Percentiles rank a stretch among this genome's conserved stretches.
Conservation (phyloP, 2,888 invertebrate species). For the Endomychus coccineus region DNA sequence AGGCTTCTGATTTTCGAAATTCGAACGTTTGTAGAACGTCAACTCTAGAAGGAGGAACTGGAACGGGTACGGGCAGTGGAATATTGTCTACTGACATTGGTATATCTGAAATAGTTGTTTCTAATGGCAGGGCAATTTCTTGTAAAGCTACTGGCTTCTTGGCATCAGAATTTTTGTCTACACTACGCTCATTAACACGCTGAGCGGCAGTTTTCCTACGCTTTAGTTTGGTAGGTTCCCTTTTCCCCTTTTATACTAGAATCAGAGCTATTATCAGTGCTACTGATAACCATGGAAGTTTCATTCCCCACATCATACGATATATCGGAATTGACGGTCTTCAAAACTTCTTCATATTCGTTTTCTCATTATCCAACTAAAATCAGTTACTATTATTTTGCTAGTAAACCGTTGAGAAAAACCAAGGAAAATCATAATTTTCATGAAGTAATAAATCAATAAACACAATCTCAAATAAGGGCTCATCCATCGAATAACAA, state of each 20-base stretch:
- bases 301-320: not conserved
- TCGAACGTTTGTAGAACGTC: constrained; percentile 15
- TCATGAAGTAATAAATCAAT: no score
- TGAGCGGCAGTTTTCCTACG: no score
- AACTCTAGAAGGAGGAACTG: constrained; percentile 25
- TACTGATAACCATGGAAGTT: constrained; percentile 7
- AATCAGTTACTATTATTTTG: no score
- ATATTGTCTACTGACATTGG: constrained; percentile 17
- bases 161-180: no score
- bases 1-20: no score
- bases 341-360: constrained; percentile 55
- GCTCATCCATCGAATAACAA: no score
- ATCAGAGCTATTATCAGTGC: constrained; percentile 2
- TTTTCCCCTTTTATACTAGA: no score
- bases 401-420: no score
- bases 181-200: no score
- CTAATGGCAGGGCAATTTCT: constrained; percentile 11
- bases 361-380: constrained; percentile 33
- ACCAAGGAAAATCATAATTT: no score
- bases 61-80: constrained; percentile 19
- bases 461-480: no score
- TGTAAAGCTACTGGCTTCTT: constrained; percentile 8
- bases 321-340: constrained; percentile 41
- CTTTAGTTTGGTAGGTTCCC: no score
- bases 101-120: constrained; percentile 7